Percentiles rank a stretch among this genome's conserved stretches.
These are phyloP conservation scores for Nasonovia ribisnigri DNA, from an alignment of 2,888 invertebrate species.

Conservation along the genomic window DNA sequence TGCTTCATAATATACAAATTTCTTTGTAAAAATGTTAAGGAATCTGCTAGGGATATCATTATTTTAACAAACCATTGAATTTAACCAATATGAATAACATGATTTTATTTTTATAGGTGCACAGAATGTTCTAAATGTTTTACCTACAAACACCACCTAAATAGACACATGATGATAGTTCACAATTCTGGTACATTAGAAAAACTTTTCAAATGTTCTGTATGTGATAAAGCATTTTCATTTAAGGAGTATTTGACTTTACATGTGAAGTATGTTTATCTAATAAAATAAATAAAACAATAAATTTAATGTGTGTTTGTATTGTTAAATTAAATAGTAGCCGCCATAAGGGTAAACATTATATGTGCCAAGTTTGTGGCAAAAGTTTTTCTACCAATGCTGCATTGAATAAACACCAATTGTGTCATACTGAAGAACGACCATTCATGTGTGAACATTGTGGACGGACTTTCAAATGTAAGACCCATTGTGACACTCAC, in stretches of 20 bases:
- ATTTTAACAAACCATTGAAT: background rate
- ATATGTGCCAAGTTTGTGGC: conserved; percentile 60
- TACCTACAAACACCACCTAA: conserved; percentile 57
- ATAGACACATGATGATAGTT: conserved; percentile 54
- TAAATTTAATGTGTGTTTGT: background rate
- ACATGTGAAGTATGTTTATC: conserved; percentile 51
- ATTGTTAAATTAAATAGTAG: conserved; percentile 35
- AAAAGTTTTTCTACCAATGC: conserved; percentile 61
- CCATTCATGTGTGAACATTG: conserved; percentile 63
- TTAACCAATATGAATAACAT: background rate
- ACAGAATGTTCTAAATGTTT: conserved; percentile 53
- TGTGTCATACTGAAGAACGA: conserved; percentile 57
- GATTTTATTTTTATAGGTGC: conserved; percentile 21
- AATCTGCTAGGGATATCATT: background rate
- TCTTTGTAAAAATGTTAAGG: background rate
- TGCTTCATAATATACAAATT: background rate
- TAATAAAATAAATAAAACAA: background rate
- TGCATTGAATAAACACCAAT: conserved; percentile 56
- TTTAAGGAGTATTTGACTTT: conserved; percentile 57
- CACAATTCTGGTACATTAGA: conserved; percentile 69
- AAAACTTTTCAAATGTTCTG: conserved; percentile 74
- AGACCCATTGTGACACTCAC: conserved; percentile 59
- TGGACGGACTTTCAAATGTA: conserved; percentile 57
- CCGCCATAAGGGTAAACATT: conserved; percentile 58
- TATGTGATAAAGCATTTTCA: conserved; percentile 74